These are phyloP conservation scores for Sebastes diploproa DNA, from an alignment of 2,797 vertebrate genomes.

Conservation along the genomic window DNA sequence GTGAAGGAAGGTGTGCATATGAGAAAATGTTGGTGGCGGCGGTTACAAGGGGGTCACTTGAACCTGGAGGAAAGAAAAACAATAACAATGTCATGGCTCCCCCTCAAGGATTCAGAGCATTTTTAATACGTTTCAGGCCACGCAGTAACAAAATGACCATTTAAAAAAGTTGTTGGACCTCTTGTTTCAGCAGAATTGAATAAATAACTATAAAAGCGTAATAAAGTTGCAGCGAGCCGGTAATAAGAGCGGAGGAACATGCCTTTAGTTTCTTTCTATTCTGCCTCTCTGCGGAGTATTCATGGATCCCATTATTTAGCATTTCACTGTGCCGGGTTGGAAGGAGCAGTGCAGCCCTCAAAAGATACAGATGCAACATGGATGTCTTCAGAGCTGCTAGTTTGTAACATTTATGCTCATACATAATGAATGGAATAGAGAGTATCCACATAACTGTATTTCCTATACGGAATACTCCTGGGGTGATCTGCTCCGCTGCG, in stretches of 20 bases:
- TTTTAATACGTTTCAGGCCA: constrained; percentile 5
- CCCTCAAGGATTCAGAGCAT: neutral
- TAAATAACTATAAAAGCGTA: constrained; percentile 27
- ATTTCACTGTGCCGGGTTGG: constrained; percentile 44
- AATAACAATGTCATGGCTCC: neutral
- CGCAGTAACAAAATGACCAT: constrained; percentile 12
- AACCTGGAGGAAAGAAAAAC: constrained; percentile 22
- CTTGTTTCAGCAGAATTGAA: constrained; percentile 20
- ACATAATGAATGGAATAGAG: constrained; percentile 76
- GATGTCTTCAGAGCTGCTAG: constrained; percentile 69
- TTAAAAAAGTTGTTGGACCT: constrained; percentile 1
- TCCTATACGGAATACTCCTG: constrained; percentile 69
- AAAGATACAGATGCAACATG: constrained; percentile 61
- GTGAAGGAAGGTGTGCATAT: constrained; percentile 17
- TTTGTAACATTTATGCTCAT: constrained; percentile 84
- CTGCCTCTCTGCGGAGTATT: constrained; percentile 38
- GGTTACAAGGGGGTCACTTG: constrained; percentile 46
- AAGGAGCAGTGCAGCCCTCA: constrained; percentile 47
- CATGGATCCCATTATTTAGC: constrained; percentile 57
- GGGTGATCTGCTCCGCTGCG: constrained; percentile 57
- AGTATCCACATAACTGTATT: constrained; percentile 73
- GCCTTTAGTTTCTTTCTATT: constrained; percentile 24
- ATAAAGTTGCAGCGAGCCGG: constrained; percentile 39
- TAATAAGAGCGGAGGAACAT: constrained; percentile 1
- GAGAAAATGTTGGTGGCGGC: constrained; percentile 17